phyloP scores from a whole-genome alignment of 2,888 invertebrate genomes.

The Volucella bombylans region DNA sequence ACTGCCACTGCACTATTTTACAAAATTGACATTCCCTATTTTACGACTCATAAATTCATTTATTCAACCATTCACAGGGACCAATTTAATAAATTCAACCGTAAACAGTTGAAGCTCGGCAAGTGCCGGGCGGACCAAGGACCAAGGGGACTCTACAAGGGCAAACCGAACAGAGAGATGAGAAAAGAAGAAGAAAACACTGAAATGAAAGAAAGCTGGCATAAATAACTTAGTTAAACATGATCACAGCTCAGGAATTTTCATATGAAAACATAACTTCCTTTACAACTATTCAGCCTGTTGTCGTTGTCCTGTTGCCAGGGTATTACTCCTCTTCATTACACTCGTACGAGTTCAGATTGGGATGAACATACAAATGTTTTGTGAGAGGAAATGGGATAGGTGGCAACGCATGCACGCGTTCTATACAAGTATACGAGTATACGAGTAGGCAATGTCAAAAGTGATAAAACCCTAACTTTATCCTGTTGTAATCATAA shows the following conservation, averaged over 20 bases:
- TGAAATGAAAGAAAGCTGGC: neutral
- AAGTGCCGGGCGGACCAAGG: neutral
- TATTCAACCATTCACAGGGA: slow-evolving; percentile 58
- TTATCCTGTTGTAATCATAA: slow-evolving; percentile 73
- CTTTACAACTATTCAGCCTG: slow-evolving; percentile 67
- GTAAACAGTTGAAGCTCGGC: slow-evolving; percentile 2
- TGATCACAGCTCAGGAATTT: slow-evolving; percentile 68
- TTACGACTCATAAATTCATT: slow-evolving; percentile 71
- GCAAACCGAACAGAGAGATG: neutral
- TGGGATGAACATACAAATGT: neutral
- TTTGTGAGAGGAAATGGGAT: neutral
- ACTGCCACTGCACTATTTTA: slow-evolving; percentile 50
- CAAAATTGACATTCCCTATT: slow-evolving; percentile 70
- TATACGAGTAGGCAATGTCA: slow-evolving; percentile 51
- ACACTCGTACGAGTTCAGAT: slow-evolving; percentile 21
- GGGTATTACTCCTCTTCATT: slow-evolving; percentile 62
- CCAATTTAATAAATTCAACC: slow-evolving; percentile 57
- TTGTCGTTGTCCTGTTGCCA: slow-evolving; percentile 24
- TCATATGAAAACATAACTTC: slow-evolving; percentile 67
- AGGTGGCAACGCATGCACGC: slow-evolving; percentile 61
- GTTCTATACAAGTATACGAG: slow-evolving; percentile 5
- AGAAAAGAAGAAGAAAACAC: neutral
- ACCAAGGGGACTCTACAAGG: neutral
- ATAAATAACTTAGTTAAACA: slow-evolving; percentile 50
- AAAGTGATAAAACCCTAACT: slow-evolving; percentile 72